A percentile compares a stretch with the other conserved stretches of the same genome.
These are phyloP conservation scores for Tribolium madens DNA, from an alignment of 1,140 invertebrate species.

Conservation along the genomic window DNA sequence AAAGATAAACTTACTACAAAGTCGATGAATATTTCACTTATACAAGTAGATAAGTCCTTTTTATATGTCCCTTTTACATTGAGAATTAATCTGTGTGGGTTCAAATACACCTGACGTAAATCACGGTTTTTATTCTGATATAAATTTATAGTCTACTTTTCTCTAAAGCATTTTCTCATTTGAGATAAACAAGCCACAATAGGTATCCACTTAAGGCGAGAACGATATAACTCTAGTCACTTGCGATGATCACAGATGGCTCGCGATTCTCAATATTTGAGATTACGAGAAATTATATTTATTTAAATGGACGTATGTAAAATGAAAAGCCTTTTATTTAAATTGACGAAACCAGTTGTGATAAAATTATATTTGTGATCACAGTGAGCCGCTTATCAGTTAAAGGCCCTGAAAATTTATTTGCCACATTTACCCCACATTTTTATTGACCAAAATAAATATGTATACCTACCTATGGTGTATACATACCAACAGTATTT, in stretches of 20 bases:
- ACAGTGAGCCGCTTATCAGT: too few species aligned
- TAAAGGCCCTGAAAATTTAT: too few species aligned
- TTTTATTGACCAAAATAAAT: too few species aligned
- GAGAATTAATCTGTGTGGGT: constrained; percentile 22
- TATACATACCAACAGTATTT: too few species aligned
- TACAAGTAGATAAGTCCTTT: constrained; percentile 18
- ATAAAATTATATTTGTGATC: too few species aligned
- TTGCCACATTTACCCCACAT: too few species aligned
- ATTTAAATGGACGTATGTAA: neutral
- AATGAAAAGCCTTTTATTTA: too few species aligned
- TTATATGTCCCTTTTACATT: neutral
- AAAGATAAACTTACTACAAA: constrained; percentile 11
- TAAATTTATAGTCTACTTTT: constrained; percentile 29
- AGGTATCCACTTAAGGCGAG: neutral
- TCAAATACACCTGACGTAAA: constrained; percentile 25
- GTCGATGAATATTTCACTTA: constrained; percentile 15
- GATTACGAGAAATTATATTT: neutral
- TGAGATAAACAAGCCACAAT: neutral
- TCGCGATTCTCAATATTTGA: too few species aligned
- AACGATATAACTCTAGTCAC: neutral
- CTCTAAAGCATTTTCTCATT: neutral
- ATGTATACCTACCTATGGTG: too few species aligned
- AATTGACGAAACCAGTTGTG: too few species aligned
- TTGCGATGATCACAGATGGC: too few species aligned
- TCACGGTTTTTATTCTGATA: constrained; percentile 5